Percentiles rank a stretch among this genome's conserved stretches.
phyloP scores from a whole-genome alignment of 1,140 invertebrate genomes.

The Tetragnatha versicolor region DNA sequence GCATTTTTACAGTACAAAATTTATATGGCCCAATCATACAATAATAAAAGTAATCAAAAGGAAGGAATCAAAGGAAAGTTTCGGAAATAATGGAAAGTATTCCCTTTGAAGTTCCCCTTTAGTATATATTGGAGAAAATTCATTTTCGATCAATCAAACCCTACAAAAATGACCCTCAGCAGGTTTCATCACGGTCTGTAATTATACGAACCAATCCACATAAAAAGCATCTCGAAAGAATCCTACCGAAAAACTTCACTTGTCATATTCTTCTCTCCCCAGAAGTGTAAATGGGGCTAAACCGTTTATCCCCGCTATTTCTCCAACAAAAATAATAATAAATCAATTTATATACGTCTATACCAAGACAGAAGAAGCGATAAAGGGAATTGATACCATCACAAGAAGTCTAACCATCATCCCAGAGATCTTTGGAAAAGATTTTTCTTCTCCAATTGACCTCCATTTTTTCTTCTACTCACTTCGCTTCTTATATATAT shows the following conservation, averaged over 20 bases:
- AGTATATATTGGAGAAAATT: too few species aligned
- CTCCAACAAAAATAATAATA: neutral
- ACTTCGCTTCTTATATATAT: conserved; percentile 3
- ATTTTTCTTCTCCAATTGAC: conserved; percentile 11
- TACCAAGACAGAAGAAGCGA: neutral
- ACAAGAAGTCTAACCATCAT: conserved; percentile 9
- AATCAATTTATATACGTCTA: conserved; percentile 16
- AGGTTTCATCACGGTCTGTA: too few species aligned
- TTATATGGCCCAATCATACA: too few species aligned
- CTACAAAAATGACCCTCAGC: too few species aligned
- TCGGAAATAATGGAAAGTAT: too few species aligned
- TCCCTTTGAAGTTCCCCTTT: too few species aligned
- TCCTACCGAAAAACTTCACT: neutral
- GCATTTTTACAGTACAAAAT: too few species aligned
- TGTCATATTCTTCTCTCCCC: neutral
- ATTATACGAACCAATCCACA: too few species aligned
- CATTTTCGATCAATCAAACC: too few species aligned
- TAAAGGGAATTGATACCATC: conserved; percentile 43
- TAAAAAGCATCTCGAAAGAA: too few species aligned
- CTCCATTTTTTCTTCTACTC: neutral
- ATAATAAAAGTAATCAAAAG: too few species aligned
- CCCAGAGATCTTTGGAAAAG: neutral
- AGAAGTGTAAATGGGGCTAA: neutral
- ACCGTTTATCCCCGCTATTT: conserved; percentile 1
- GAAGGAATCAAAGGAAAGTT: too few species aligned